Base-by-base conservation (phyloP, 1,140 invertebrate species). In the Globodera rostochiensis region DNA sequence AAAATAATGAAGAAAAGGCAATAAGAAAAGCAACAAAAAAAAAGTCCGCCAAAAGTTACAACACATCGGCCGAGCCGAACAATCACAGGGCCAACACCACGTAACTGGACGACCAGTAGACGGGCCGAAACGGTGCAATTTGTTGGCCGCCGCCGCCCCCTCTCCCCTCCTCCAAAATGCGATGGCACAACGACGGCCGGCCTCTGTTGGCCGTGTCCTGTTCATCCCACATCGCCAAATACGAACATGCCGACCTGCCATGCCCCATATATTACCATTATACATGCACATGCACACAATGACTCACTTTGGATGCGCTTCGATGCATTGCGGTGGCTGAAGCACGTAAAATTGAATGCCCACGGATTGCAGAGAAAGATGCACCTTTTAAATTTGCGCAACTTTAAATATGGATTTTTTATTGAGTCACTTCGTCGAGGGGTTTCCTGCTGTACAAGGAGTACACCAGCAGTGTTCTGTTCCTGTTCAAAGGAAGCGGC, bases 171-270 rank as follows among this genome's bases (percentile, higher is more conserved):
- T 80, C 25, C 80, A 73, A 25, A 77, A 84, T 77, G 46, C 47
- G 69, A 57, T 80, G 49, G 73, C 84, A 86, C 36, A 87, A 47
- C 15, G 85, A 77, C 1, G 73, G 73, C 21, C 75, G 76, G 13
- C 21, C 46, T 11, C 53, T 60, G 79, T 88, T 88, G 19, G 57
- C 66, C n/a, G 86, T 84, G 69, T 90, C 88, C 45, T 86, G 57
- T 49, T 84, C 74, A 70, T 90, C 88, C 88, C 88, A 89, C 84
- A 89, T 89, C 45, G 69, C 86, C 49, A 84, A 74, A 79, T 89
- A 89, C 13, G 82, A 84, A 74, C 88, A 89, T 70, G 84, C 76
- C 7, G 83, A 46, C 67, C 87, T 88, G 67, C 69, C 87, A 80
- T 25, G n/a, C 25, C 7, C 25, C 7, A 13, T 3, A 50, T 50